A percentile compares a stretch with the other conserved stretches of the same genome.
Conservation (phyloP, 1,140 invertebrate species). For the Ladona fulva region DNA sequence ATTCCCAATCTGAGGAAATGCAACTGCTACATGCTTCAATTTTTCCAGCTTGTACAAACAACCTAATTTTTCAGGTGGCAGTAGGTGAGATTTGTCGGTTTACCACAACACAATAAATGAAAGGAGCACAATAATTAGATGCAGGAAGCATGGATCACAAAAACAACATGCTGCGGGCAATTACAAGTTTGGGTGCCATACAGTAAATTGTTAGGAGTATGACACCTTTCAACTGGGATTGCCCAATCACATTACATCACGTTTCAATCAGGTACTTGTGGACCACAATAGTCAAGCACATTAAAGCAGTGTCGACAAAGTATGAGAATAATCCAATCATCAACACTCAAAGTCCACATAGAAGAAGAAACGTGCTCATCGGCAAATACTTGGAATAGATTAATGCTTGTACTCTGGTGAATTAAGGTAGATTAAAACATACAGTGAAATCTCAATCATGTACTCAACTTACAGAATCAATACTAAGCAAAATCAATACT, state of each 20-base stretch:
- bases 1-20: background rate
- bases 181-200: background rate
- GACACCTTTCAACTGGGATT: background rate
- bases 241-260: conserved; percentile 8
- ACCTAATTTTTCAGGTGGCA: background rate
- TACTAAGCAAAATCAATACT: too few relatives aligned
- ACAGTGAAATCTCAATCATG: background rate
- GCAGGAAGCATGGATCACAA: background rate
- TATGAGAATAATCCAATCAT: background rate
- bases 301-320: background rate
- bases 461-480: background rate
- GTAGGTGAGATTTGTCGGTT: background rate
- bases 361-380: background rate
- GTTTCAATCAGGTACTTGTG: conserved; percentile 9
- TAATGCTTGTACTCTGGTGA: background rate
- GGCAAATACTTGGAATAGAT: background rate
- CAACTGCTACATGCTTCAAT: background rate
- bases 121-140: background rate
- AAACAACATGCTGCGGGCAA: background rate
- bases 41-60: conserved; percentile 1
- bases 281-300: background rate
- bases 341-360: conserved; percentile 5
- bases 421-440: background rate
- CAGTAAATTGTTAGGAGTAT: background rate
- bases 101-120: background rate